These are phyloP conservation scores for Nemopilema nomurai DNA, from an alignment of 30 jellyfish, hydroid and myxozoan genomes.

Conservation along the genomic window DNA sequence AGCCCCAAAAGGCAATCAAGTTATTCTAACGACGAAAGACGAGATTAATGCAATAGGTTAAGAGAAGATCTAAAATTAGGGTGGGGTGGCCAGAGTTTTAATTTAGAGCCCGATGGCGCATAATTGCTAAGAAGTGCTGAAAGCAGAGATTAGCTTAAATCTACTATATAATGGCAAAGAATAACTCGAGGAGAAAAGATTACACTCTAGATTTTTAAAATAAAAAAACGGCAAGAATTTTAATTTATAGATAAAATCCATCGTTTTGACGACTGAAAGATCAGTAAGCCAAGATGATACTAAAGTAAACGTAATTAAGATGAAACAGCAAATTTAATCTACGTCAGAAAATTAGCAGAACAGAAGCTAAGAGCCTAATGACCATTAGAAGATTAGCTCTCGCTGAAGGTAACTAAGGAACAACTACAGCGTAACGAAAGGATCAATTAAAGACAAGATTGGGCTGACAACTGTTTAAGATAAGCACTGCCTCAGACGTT, in stretches of 20 bases:
- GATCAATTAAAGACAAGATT: background rate
- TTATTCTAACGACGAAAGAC: background rate
- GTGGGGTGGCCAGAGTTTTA: background rate
- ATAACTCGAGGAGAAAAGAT: background rate
- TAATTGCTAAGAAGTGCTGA: background rate
- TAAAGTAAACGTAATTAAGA: background rate
- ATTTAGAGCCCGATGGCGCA: background rate
- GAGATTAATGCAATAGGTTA: background rate
- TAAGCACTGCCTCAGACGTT: background rate
- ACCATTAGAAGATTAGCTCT: background rate
- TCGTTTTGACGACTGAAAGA: background rate
- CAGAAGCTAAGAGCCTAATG: background rate
- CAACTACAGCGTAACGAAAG: background rate
- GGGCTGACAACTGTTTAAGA: background rate
- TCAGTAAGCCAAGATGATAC: background rate
- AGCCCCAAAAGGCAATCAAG: background rate
- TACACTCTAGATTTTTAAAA: background rate
- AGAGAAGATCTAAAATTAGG: background rate
- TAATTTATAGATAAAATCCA: background rate
- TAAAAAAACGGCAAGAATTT: background rate
- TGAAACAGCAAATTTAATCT: background rate
- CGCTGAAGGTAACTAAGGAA: background rate
- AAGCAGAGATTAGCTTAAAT: background rate
- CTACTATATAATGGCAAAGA: background rate
- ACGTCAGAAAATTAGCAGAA: background rate